These are phyloP conservation scores for Atherix ibis DNA, from an alignment of 2,888 invertebrate genomes.

Conservation along the genomic window DNA sequence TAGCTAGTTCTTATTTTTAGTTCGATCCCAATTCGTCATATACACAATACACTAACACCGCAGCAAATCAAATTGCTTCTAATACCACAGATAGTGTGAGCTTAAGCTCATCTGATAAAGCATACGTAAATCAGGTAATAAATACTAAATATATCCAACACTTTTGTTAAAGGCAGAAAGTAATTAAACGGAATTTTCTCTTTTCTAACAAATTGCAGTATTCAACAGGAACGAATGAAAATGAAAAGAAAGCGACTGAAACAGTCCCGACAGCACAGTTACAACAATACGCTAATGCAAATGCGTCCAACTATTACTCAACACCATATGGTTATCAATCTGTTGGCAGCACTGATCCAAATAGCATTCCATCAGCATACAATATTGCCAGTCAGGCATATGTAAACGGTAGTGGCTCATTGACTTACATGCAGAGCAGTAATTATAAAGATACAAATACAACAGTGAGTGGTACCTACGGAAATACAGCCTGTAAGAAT, in stretches of 20 bases:
- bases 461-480: slow-evolving; percentile 20
- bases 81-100: slow-evolving; percentile 10
- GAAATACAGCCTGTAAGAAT: no score
- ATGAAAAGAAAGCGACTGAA: background rate
- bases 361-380: background rate
- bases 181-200: no score
- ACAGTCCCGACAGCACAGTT: background rate
- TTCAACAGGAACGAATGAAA: background rate
- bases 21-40: slow-evolving; percentile 4
- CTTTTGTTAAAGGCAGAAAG: no score
- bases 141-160: slow-evolving; percentile 1
- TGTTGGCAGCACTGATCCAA: background rate
- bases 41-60: slow-evolving; percentile 18
- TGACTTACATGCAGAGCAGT: slow-evolving; percentile 29
- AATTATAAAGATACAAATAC: slow-evolving; percentile 24
- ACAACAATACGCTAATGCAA: background rate
- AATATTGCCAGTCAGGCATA: background rate
- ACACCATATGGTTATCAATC: slow-evolving; percentile 28
- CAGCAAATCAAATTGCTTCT: slow-evolving; percentile 12
- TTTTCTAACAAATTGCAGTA: no score
- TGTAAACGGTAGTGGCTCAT: slow-evolving; percentile 6
- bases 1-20: slow-evolving; percentile 1
- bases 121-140: slow-evolving; percentile 8
- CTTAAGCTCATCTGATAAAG: slow-evolving; percentile 2
- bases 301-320: slow-evolving; percentile 20